Base-by-base conservation (phyloP, 2,797 vertebrate species). In the Phrynocephalus vlangalii region DNA sequence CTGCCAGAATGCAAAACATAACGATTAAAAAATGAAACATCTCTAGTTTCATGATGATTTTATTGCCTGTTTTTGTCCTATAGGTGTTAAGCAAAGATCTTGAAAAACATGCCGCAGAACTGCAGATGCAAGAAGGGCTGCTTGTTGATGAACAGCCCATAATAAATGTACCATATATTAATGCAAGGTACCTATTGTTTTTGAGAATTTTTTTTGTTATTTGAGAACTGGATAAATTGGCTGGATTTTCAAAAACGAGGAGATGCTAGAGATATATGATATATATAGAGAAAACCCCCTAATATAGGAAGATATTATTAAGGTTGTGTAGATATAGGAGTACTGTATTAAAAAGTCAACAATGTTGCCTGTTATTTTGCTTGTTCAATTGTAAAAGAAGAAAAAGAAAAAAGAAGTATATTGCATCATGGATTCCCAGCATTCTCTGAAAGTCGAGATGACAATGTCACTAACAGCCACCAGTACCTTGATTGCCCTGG, bases 61-160 rank as follows among this genome's bases (percentile, higher is more conserved):
- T 20, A 44, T 73, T 66, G 50, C 22, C 38, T 77, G n/a, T 86
- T 81, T 86, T 83, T 85, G 94, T 26, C 90, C 9, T 22, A 1
- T 87, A 99, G 99, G 98, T 99, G 79, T 94, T 99, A 93, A 99
- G 98, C 10, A 95, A 97, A 92, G 99, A 99, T 96, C 96, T 99
- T 13, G 98, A 99, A 96, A 97, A 96, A 83, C 98, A 98, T 66
- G 99, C 97, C 72, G 97, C 97, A 63, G 98, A 98, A 94, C 95
- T 99, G 84, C 97, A 98, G 92, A 97, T 94, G 67, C 96, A 98
- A 86, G 98, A 98, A 73, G 98, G 98, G 52, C 94, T 99, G 60
- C 96, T 97, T 0, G 93, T 92, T 86, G 95, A 96, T 2, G 94
- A 97, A 48, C 94, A 98, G 0, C 97, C 98, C 1, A 97, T 99